A percentile compares a stretch with the other conserved stretches of the same genome.
phyloP scores from a whole-genome alignment of 2,888 invertebrate species.

The Meiosimyza platycephala region DNA sequence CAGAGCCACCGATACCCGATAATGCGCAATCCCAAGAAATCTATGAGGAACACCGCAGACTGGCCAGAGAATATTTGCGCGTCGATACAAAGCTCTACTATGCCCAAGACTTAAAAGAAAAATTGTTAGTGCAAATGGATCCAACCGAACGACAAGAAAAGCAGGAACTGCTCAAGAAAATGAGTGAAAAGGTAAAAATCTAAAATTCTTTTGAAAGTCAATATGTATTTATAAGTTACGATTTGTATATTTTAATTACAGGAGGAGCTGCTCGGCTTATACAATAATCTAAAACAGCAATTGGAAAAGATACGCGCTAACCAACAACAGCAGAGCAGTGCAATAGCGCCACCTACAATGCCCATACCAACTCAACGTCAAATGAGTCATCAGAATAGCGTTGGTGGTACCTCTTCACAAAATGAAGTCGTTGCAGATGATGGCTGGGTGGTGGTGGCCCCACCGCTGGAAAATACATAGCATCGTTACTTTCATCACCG shows the following conservation, averaged over 20 bases:
- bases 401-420: conserved; percentile 16
- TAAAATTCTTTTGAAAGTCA: not conserved
- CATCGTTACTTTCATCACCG: conserved; percentile 25
- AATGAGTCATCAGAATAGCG: conserved; percentile 29
- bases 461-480: conserved; percentile 59
- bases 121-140: conserved; percentile 72
- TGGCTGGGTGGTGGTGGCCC: conserved; percentile 63
- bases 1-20: conserved; percentile 83
- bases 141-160: conserved; percentile 61
- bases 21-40: conserved; percentile 84
- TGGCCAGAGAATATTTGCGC: conserved; percentile 89
- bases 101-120: conserved; percentile 81
- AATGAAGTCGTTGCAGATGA: conserved; percentile 56
- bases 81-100: conserved; percentile 89
- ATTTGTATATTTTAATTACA: conserved; percentile 38
- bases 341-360: conserved; percentile 32
- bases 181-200: conserved; percentile 61
- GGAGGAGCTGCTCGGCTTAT: conserved; percentile 62
- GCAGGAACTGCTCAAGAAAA: conserved; percentile 61
- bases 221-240: not conserved
- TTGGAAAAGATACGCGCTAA: conserved; percentile 56
- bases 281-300: conserved; percentile 62
- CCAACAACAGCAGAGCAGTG: conserved; percentile 42
- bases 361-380: not conserved
- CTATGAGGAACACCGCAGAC: conserved; percentile 88